Evolutionary conservation across 2,113 vertebrate species (phyloP), one percentile per base, ranked within the genome.

Genomic region (Mus musculus): DNA sequence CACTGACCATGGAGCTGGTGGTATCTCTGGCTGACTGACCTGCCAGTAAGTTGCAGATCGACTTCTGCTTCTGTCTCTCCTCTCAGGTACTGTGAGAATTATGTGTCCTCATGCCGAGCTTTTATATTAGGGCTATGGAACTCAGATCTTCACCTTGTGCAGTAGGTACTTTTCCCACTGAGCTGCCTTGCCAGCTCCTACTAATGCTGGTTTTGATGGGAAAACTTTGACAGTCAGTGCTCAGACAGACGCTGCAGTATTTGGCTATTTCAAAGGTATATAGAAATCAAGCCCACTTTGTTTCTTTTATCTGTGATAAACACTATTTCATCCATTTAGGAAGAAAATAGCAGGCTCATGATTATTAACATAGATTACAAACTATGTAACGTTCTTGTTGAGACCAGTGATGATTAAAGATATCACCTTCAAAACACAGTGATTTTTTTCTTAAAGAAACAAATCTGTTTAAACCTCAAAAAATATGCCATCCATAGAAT

Each of bases 221-320:
- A 56, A 87, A 95, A 81, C 26, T 28, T 71, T 78, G n/a, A 52
- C 8, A 22, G 26, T 67, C 28, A 1, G 36, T 78, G 2, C 1
- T 63, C 84, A 52, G 10, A 17, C 39, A 39, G 13, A 71, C 22
- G 67, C 49, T 93, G 24, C 2, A 8, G 2, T 71, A 24, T 54
- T 59, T 56, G 75, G 82, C 39, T 56, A 1, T 19, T 69, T 9
- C 9, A 91, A 22, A 9, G 67, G 22, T 39, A 49, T 52, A 46
- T 8, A 75, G 36, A 85, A 2, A 49, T 81, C 76, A 93, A 65
- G 24, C 20, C 22, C 46, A 1, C 33, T 87, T 89, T 54, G 1
- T 88, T 95, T 71, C 26, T 94, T 88, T 80, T 20, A 73, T 87
- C 7, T 72, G 20, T 33, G 39, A 71, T 91, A 65, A 90, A 87